Conservation (phyloP, 2,113 vertebrate species). For the Rhinoptilus africanus region DNA sequence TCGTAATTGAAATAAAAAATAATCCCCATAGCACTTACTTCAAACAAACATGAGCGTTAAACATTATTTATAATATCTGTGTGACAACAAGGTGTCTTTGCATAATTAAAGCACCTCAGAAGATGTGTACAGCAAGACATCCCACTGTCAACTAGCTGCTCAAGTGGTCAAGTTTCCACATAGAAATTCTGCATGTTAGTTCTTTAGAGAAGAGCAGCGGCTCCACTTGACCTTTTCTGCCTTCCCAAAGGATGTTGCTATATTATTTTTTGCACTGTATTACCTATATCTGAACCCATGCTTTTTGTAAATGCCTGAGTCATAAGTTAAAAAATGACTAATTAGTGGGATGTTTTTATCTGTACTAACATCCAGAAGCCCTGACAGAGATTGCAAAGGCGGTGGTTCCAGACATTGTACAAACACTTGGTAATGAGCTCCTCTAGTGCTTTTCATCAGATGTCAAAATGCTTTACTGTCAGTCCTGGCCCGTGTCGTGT, state of each 20-base stretch:
- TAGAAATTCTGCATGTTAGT: background rate
- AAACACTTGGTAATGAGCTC: background rate
- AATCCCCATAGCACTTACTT: background rate
- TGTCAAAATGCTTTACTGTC: background rate
- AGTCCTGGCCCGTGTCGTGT: background rate
- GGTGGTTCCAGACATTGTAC: background rate
- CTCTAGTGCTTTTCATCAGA: background rate
- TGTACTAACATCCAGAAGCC: background rate
- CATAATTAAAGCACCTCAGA: constrained; percentile 56
- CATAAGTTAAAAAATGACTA: background rate
- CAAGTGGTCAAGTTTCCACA: constrained; percentile 20
- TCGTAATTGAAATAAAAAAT: background rate
- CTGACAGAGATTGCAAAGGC: background rate
- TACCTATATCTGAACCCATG: background rate
- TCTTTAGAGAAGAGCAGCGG: background rate
- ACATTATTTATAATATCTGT: constrained; percentile 6
- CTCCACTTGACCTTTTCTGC: constrained; percentile 27
- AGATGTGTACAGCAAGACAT: constrained; percentile 32
- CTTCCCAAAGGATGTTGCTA: background rate
- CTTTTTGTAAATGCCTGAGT: background rate
- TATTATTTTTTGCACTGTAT: background rate
- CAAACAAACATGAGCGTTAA: background rate
- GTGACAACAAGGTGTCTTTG: constrained; percentile 42
- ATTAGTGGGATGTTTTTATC: background rate
- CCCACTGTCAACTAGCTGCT: constrained; percentile 50